phyloP scores from a whole-genome alignment of 2,113 vertebrate species.

The Misgurnus mizolepis region DNA sequence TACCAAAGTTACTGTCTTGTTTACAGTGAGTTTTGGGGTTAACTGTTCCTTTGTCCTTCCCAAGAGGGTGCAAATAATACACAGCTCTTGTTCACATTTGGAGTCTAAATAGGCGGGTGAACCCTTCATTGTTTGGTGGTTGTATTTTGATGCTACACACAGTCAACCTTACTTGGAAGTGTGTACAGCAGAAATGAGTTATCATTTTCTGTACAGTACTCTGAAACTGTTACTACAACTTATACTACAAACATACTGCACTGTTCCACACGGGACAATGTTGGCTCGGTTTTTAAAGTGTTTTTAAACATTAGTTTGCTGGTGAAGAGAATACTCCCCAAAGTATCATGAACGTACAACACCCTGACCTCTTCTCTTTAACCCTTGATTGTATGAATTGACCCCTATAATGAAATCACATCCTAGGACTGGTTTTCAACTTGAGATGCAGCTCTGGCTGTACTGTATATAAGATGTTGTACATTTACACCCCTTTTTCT shows the following conservation, averaged over 20 bases:
- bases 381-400: conserved; percentile 99
- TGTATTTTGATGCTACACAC: conserved; percentile 80
- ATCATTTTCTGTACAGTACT: conserved; percentile 95
- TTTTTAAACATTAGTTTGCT: conserved; percentile 88
- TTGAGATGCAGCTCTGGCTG: conserved; percentile 94
- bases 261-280: conserved; percentile 82
- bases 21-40: conserved; percentile 95
- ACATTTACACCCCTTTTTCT: conserved; percentile 95
- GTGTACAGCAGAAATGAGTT: conserved; percentile 97
- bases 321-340: conserved; percentile 95
- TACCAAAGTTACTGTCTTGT: conserved; percentile 95
- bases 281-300: conserved; percentile 91
- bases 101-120: conserved; percentile 80
- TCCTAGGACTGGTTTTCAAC: conserved; percentile 99
- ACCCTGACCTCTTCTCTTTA: conserved; percentile 98
- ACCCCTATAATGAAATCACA: conserved; percentile 93
- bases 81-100: conserved; percentile 67
- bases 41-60: conserved; percentile 82
- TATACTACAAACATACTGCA: conserved; percentile 93
- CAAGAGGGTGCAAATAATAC: conserved; percentile 69
- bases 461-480: conserved; percentile 99
- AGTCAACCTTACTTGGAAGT: conserved; percentile 88
- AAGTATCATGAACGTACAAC: conserved; percentile 99
- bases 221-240: conserved; percentile 67
- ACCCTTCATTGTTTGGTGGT: conserved; percentile 86